These are phyloP conservation scores for Alligator mississippiensis DNA, from an alignment of 2,113 vertebrate genomes.

Conservation along the genomic window DNA sequence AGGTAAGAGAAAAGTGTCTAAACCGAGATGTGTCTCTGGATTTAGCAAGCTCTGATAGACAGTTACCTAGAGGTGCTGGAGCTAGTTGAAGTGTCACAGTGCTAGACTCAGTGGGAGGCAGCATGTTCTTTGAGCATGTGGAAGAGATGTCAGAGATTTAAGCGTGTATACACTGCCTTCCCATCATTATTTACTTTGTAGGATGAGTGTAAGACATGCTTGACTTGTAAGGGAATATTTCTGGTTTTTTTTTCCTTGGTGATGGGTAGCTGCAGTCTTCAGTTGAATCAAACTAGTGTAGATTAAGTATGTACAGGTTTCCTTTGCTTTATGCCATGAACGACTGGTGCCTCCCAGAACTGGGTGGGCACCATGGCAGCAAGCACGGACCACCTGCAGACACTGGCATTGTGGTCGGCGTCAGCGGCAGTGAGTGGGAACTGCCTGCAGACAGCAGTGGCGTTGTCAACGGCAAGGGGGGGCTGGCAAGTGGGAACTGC, in stretches of 20 bases:
- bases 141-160: not conserved
- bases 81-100: not conserved
- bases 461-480: too few species aligned
- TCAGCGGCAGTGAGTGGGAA: too few species aligned
- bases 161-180: not conserved
- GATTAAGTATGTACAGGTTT: too few species aligned
- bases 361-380: too few species aligned
- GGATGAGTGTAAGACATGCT: not conserved
- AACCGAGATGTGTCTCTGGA: not conserved
- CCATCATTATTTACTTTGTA: not conserved
- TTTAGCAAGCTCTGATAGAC: not conserved
- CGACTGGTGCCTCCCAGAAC: too few species aligned
- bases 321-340: too few species aligned
- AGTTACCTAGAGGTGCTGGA: not conserved
- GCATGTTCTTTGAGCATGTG: not conserved
- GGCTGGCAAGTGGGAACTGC: too few species aligned
- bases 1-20: conserved; percentile 5
- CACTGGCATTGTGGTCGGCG: too few species aligned
- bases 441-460: too few species aligned
- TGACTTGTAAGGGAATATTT: not conserved
- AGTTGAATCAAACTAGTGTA: not conserved
- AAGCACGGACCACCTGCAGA: too few species aligned
- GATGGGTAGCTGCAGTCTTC: not conserved
- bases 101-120: not conserved
- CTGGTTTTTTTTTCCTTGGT: not conserved